A percentile compares a stretch with the other conserved stretches of the same genome.
Evolutionary conservation across 2,888 invertebrate species (phyloP).

Genomic region (Neuroscelio doddi): DNA sequence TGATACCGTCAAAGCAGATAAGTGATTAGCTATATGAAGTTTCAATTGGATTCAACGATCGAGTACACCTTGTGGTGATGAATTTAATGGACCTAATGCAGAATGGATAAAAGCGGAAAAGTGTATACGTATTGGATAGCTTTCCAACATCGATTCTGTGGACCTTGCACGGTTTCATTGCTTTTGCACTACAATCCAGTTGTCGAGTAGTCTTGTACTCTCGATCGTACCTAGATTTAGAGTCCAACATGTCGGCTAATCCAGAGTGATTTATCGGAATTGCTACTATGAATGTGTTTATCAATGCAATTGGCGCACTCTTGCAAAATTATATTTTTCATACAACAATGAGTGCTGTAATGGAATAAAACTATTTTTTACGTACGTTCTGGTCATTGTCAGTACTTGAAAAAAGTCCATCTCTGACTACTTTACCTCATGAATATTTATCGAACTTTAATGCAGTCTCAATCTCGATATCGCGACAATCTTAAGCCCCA

Average conservation of each 20-base stretch:
- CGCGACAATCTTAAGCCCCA: too few species aligned
- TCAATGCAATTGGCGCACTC: not conserved
- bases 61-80: too few species aligned
- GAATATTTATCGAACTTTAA: slow-evolving; percentile 54
- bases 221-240: not conserved
- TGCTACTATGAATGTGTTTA: not conserved
- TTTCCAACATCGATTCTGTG: not conserved
- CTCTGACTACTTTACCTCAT: slow-evolving; percentile 22
- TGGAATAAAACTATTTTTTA: not conserved
- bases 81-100: too few species aligned
- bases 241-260: not conserved
- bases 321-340: not conserved
- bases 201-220: not conserved
- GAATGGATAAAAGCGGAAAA: slow-evolving; percentile 1
- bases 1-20: too few species aligned
- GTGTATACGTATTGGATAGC: not conserved
- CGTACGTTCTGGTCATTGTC: slow-evolving; percentile 4
- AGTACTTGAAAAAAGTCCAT: slow-evolving; percentile 21
- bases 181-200: not conserved
- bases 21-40: too few species aligned
- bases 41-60: too few species aligned
- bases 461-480: slow-evolving; percentile 43
- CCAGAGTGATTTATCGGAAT: not conserved
- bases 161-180: not conserved
- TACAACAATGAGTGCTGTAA: too few species aligned